Evolutionary conservation across 2,888 invertebrate genomes (phyloP), one percentile per base, ranked within the genome.

Genomic region (Aphodius granarius): DNA sequence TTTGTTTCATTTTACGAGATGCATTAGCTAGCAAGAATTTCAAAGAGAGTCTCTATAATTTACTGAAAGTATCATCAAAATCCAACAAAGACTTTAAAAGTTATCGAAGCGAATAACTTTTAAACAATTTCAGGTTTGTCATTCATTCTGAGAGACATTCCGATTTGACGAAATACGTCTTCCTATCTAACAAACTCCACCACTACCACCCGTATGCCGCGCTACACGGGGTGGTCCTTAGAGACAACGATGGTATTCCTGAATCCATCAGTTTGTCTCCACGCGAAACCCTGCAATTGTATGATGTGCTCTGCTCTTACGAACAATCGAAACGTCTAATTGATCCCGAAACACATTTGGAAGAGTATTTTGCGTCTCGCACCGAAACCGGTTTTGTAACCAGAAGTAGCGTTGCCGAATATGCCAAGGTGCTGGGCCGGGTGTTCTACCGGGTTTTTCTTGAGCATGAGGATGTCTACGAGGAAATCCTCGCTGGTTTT

Each of bases 201-300:
- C 79, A 81, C 73, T 76, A 79, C 17, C 81, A 81, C 76, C 81
- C 81, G 2, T 81, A 79, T 22, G 77, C 77, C 5, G 73, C 78
- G 21, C 73, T 81, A 13, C 77, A 79, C 73, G 5, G 66, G 5
- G 73, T 22, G 64, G 74, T 76, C 23, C 66, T 79, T 6, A 19
- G 72, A n/a, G 66, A 73, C 6, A 75, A 78, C 23, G 20, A 73
- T 6, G 80, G 79, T 19, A 80, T 81, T 66, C 81, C 81, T 13
- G 43, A 71, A 20, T 78, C 79, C n/a, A 71, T 81, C 65, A 68
- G 74, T 21, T 63, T 81, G 3, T 78, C 80, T 5, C 80, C 81
- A 6, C 72, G 73, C 62, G 81, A 81, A 77, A 78, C 78, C 1
- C 64, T 79, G 13, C 74, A 81, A 63, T 65, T 81, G 17, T 81